Evolutionary conservation across 2,797 vertebrate species (phyloP).

Genomic region (Mus spretus): DNA sequence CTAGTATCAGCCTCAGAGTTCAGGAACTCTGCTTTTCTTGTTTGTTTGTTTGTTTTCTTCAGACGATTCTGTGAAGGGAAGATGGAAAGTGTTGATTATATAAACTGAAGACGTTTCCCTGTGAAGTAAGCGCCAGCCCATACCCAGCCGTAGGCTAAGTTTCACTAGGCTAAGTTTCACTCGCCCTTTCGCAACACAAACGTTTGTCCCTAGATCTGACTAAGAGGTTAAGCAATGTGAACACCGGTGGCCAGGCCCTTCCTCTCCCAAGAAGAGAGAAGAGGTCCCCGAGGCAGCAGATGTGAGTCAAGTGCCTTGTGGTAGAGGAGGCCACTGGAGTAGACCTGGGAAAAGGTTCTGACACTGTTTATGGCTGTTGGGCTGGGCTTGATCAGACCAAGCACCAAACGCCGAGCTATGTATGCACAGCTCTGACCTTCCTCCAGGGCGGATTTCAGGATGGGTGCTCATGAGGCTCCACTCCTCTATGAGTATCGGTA

Average conservation of each 20-base stretch:
- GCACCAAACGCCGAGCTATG: no score
- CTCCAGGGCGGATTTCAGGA: neutral
- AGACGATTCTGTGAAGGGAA: neutral
- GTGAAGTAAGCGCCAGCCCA: neutral
- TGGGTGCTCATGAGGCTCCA: neutral
- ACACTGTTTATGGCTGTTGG: rapidly evolving
- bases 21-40: neutral
- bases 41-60: neutral
- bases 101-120: neutral
- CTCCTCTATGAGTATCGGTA: neutral
- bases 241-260: neutral
- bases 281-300: neutral
- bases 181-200: conserved; percentile 42
- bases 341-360: neutral
- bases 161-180: conserved; percentile 58
- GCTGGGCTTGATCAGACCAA: neutral
- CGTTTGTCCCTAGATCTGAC: conserved; percentile 54
- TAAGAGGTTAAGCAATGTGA: conserved; percentile 62
- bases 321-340: neutral
- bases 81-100: neutral
- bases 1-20: neutral
- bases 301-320: neutral
- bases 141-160: conserved; percentile 36
- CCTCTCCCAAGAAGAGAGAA: neutral
- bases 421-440: neutral